These are phyloP conservation scores for Enteromius fasciolatus DNA, from an alignment of 2,797 vertebrate species.

Conservation along the genomic window DNA sequence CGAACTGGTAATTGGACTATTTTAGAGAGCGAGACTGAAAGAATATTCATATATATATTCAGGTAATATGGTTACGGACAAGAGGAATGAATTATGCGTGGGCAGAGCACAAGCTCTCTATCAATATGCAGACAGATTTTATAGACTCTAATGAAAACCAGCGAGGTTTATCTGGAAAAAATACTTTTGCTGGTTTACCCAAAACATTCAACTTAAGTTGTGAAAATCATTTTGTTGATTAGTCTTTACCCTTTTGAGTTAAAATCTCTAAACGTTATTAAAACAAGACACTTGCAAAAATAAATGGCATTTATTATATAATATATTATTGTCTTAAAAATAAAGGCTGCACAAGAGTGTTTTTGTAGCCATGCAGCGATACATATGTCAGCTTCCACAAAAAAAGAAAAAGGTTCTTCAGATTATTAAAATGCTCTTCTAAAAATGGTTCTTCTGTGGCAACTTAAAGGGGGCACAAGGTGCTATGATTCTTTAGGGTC, in stretches of 20 bases:
- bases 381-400: background rate
- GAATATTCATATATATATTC: slow-evolving; percentile 73
- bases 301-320: background rate
- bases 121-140: slow-evolving; percentile 32
- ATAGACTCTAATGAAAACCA: slow-evolving; percentile 1
- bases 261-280: background rate
- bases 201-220: slow-evolving; percentile 8
- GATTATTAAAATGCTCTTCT: background rate
- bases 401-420: no score
- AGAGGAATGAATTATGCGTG: slow-evolving; percentile 75
- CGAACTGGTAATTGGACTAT: slow-evolving; percentile 74
- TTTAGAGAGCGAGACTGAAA: slow-evolving; percentile 74
- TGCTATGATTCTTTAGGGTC: background rate
- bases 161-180: slow-evolving; percentile 12
- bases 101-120: slow-evolving; percentile 61
- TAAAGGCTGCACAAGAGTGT: background rate
- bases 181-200: background rate
- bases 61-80: slow-evolving; percentile 77
- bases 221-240: background rate
- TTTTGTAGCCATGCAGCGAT: background rate
- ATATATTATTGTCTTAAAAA: background rate
- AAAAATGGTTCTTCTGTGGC: background rate
- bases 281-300: background rate
- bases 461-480: background rate
- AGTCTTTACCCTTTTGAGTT: background rate